Percentiles rank a stretch among this genome's conserved stretches.
These are phyloP conservation scores for Calephelis perditalis DNA, from an alignment of 2,888 invertebrate species.

Conservation along the genomic window DNA sequence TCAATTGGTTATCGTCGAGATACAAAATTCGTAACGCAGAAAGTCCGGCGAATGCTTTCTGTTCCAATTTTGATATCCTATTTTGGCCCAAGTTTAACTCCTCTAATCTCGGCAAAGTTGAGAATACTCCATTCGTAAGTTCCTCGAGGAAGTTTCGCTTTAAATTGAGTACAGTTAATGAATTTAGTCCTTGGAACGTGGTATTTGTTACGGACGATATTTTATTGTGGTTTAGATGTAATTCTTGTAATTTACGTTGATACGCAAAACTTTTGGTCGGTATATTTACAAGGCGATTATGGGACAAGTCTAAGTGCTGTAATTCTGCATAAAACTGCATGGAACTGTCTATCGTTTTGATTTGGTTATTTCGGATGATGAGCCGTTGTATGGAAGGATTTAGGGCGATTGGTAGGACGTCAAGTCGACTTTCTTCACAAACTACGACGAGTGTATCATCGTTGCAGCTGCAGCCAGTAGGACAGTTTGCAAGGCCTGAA, in stretches of 20 bases:
- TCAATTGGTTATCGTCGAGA: conserved; percentile 90
- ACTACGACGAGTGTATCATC: conserved; percentile 92
- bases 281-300: conserved; percentile 90
- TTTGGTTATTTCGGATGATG: conserved; percentile 90
- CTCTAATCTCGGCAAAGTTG: conserved; percentile 85
- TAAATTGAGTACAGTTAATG: conserved; percentile 88
- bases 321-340: conserved; percentile 93
- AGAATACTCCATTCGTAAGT: conserved; percentile 85
- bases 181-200: conserved; percentile 88
- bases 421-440: conserved; percentile 91
- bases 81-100: conserved; percentile 93
- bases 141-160: conserved; percentile 90
- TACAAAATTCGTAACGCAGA: conserved; percentile 87
- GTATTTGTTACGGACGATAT: conserved; percentile 87
- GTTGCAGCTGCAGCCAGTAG: conserved; percentile 92
- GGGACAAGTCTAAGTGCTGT: conserved; percentile 90
- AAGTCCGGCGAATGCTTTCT: conserved; percentile 86
- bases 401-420: conserved; percentile 92
- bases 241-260: conserved; percentile 88
- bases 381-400: conserved; percentile 93
- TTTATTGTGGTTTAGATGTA: conserved; percentile 91
- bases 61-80: conserved; percentile 88
- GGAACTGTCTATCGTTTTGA: conserved; percentile 92
- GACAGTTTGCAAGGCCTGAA: conserved; percentile 86
- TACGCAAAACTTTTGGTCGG: conserved; percentile 87